Evolutionary conservation across 2,888 invertebrate species (phyloP), one percentile per base, ranked within the genome.

Genomic region (Panopea generosa): DNA sequence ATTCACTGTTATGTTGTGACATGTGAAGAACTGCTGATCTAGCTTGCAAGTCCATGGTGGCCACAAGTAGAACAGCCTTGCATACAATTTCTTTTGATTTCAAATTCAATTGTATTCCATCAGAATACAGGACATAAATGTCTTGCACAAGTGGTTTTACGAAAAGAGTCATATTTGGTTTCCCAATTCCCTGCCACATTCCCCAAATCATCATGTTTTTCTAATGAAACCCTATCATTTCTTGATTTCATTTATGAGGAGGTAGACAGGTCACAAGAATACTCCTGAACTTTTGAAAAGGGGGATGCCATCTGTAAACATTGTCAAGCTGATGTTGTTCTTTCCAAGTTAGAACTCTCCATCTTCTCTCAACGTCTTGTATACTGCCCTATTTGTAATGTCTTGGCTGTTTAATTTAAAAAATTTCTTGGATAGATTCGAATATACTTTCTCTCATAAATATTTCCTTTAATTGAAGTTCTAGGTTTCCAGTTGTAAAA

Each of bases 1-100:
- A 50, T 45, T 69, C 55, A 1, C 73, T 78, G 67, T 76, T 82
- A 45, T 78, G 78, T 18, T 75, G 78, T 9, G 77, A 74, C 76
- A 77, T 79, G 16, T 71, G 55, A 9, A 70, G 24, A n/a, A 78
- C 71, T 63, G 61, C 33, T 22, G 77, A 62, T 55, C 77, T n/a
- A n/a, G n/a, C n/a, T n/a, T n/a, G n/a, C n/a, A n/a, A n/a, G n/a
- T n/a, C n/a, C n/a, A n/a, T n/a, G n/a, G n/a, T n/a, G n/a, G n/a
- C n/a, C n/a, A n/a, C n/a, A n/a, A n/a, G n/a, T n/a, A n/a, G n/a
- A n/a, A n/a, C n/a, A n/a, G n/a, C n/a, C n/a, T n/a, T n/a, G n/a
- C n/a, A n/a, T n/a, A n/a, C n/a, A n/a, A n/a, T 63, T 56, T 40
- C 18, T 33, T 27, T 43, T 27, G 40, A n/a, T 49, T 59, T 49